phyloP scores from a whole-genome alignment of 2,888 invertebrate species.

The Nemoura dubitans region DNA sequence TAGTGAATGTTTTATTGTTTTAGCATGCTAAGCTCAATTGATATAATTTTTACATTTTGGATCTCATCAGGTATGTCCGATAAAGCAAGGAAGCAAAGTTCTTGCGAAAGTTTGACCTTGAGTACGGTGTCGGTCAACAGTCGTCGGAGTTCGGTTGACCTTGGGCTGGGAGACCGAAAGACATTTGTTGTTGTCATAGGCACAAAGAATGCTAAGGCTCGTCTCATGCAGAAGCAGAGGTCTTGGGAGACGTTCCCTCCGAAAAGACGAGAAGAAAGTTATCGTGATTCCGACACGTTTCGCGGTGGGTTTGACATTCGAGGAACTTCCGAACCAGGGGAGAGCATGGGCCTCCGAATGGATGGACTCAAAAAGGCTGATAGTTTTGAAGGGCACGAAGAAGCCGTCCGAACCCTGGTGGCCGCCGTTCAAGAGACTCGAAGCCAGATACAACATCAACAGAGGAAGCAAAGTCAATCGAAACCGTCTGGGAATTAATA shows the following conservation, averaged over 20 bases:
- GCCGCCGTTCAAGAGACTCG: constrained; percentile 74
- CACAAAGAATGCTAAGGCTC: constrained; percentile 50
- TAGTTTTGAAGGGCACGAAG: constrained; percentile 75
- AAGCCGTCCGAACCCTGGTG: constrained; percentile 72
- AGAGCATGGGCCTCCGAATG: constrained; percentile 62
- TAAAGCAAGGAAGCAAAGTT: constrained; percentile 58
- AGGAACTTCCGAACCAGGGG: constrained; percentile 49
- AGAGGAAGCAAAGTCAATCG: constrained; percentile 59
- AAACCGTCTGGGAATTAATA: constrained; percentile 44
- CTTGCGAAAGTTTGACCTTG: constrained; percentile 64
- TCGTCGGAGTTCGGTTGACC: constrained; percentile 63
- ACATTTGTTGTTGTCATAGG: constrained; percentile 66
- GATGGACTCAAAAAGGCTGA: constrained; percentile 68
- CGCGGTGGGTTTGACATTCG: constrained; percentile 55
- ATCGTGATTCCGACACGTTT: constrained; percentile 55
- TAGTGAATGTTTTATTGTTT: background rate
- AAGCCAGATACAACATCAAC: constrained; percentile 58
- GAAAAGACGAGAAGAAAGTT: constrained; percentile 56
- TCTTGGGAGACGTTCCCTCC: constrained; percentile 73
- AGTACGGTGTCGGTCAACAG: constrained; percentile 65
- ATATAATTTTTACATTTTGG: constrained; percentile 13
- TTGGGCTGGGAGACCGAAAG: constrained; percentile 64
- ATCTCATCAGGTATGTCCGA: constrained; percentile 53
- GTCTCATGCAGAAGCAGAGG: constrained; percentile 67
- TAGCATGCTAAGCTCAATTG: background rate